These are phyloP conservation scores for Aphis gossypii DNA, from an alignment of 1,140 invertebrate species.

Conservation along the genomic window DNA sequence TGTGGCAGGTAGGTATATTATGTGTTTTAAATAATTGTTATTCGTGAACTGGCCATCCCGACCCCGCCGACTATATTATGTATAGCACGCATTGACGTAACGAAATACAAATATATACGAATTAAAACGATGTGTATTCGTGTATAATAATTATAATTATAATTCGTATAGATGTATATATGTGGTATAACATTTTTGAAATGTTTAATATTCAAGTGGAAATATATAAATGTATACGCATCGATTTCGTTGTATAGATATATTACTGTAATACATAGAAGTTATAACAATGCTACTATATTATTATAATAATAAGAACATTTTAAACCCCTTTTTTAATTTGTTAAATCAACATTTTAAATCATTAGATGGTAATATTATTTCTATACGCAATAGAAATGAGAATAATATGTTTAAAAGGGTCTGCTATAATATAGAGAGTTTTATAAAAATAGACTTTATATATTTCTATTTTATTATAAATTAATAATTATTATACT, in stretches of 20 bases:
- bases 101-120: neutral
- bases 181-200: neutral
- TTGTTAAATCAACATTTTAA: neutral
- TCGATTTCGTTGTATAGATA: neutral
- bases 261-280: neutral
- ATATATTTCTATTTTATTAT: neutral
- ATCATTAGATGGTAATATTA: neutral
- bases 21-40: neutral
- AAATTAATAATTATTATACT: neutral
- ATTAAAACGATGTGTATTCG: neutral
- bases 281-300: neutral
- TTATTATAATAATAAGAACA: neutral
- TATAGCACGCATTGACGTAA: neutral
- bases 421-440: no score
- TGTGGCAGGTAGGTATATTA: neutral
- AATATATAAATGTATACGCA: neutral
- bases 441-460: neutral
- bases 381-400: neutral
- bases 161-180: neutral
- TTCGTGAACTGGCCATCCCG: neutral
- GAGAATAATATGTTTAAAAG: neutral
- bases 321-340: neutral
- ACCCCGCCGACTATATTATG: neutral
- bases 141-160: slow-evolving; percentile 3
- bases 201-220: neutral